Conservation (phyloP, 2,888 invertebrate species). For the Chamaedrilus cognettii region DNA sequence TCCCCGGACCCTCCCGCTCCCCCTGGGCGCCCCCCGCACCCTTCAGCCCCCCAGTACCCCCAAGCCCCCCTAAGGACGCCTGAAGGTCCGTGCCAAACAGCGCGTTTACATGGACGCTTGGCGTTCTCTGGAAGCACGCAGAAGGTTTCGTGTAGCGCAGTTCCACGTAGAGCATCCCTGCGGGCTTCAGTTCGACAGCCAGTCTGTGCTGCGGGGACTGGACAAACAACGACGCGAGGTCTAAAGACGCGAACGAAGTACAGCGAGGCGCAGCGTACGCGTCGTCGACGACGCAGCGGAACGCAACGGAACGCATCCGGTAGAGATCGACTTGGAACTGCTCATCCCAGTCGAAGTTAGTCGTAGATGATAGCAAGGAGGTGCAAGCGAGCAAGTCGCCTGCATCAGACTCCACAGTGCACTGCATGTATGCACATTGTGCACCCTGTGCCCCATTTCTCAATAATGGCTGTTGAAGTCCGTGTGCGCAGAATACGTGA, state of each 20-base stretch:
- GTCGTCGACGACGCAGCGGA: constrained; percentile 98
- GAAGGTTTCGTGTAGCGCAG: constrained; percentile 73
- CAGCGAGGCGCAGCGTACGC: constrained; percentile 95
- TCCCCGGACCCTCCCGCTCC: too few relatives aligned
- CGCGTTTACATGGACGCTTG: constrained; percentile 58
- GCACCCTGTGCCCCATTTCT: too few relatives aligned
- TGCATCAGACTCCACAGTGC: constrained; percentile 95
- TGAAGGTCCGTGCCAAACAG: constrained; percentile 62
- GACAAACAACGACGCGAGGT: constrained; percentile 24
- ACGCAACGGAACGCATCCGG: constrained; percentile 91
- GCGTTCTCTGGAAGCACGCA: constrained; percentile 76
- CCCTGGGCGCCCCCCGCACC: too few relatives aligned
- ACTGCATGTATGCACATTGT: constrained; percentile 62
- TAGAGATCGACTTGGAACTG: constrained; percentile 96
- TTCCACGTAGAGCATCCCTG: constrained; percentile 65
- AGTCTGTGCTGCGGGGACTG: constrained; percentile 2
- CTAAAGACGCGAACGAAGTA: constrained; percentile 60
- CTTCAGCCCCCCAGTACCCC: too few relatives aligned
- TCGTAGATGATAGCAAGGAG: constrained; percentile 91
- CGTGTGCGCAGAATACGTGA: constrained; percentile 62
- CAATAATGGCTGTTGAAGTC: constrained; percentile 56
- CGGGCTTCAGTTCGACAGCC: constrained; percentile 2
- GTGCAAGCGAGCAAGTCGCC: constrained; percentile 90
- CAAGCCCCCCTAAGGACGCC: too few relatives aligned
- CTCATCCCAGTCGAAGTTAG: constrained; percentile 99